Evolutionary conservation across 2,797 vertebrate genomes (phyloP), one percentile per base, ranked within the genome.

Genomic region (Mormyrops attenuatus): DNA sequence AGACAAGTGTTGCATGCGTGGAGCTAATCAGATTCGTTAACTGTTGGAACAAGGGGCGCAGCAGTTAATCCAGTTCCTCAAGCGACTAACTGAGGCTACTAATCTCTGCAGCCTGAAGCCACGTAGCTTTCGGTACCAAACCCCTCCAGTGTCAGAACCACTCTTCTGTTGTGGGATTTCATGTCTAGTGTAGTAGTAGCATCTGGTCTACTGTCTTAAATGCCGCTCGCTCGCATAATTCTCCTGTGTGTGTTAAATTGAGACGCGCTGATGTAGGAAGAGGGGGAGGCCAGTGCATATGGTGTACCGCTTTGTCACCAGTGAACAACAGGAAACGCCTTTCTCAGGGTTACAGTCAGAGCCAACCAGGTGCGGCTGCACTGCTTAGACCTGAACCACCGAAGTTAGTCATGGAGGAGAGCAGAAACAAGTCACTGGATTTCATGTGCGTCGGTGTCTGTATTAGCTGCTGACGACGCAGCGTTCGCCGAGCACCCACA

Each of bases 401-500:
- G 90, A 90, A 89, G 94, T 96, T 96, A 96, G 95, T 96, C 94
- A 95, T 96, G 95, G 89, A 88, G 85, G 82, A 86, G 66, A 38
- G 95, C 95, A 94, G 90, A 77, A 95, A 94, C 87, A 90, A 96
- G 97, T 97, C 97, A 97, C 97, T 97, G 97, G 97, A 97, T 97
- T 97, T 97, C 96, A 94, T 91, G 96, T 97, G 96, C 97, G 96
- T 97, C 95, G 95, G 95, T 96, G 94, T 97, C 94, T 95, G 94
- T 96, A 93, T 96, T 96, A 97, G 97, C 97, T 98, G 97, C 97
- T 97, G 92, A 94, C 93, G 93, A 93, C 93, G 91, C 91, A 90
- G 96, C 96, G 92, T 92, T 93, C 95, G 96, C 96, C 95, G 97
- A 98, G 97, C 97, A 97, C 97, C 97, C 97, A 95, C 95, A 95